Base-by-base conservation (phyloP, 2,888 invertebrate genomes). In the Amblyjoppa proteus region DNA sequence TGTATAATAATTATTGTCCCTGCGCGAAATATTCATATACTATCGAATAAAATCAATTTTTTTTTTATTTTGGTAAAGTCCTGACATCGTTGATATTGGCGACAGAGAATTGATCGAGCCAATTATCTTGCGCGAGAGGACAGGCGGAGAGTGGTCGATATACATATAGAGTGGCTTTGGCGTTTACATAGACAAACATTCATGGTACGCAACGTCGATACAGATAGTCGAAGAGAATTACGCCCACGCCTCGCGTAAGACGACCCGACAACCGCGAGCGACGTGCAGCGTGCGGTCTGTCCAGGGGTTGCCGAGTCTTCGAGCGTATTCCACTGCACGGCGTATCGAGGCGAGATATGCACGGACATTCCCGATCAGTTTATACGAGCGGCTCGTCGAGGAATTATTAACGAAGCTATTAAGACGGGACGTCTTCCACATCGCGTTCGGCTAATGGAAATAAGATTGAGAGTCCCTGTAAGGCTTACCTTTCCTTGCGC, bases 231-330 rank as follows among this genome's bases (percentile, higher is more conserved):
- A 58, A 68, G 16, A 51, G 68, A 69, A 77, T 84, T 77, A 69
- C 81, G 53, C 64, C 61, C 53, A 70, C 90, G 90, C 89, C 89
- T 90, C 77, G 71, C 34, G 31, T 80, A 70, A 66, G 87, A 64
- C 82, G 73, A 89, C 88, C 88, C 84, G 86, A 20, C 75, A 34
- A 66, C 79, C 90, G 45, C 56, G 64, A 56, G 75, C 45, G 38
- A 38, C 34, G 83, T 25, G 25, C 70, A 71, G 34, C 74, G 69
- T 49, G 70, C 64, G 41, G 70, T 71, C 53, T 58, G 49, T 75
- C 56, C 75, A 82, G 78, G 64, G 68, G 73, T 34, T 64, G 64
- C 34, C 76, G 61, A 69, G 61, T 56, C 49, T 38, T 61, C 1
- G n/a, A 53, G 51, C 61, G 58, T 81, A 31, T 53, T 53, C 25